Evolutionary conservation across 2,113 vertebrate species (phyloP).

Genomic region (Nothocercus julius): DNA sequence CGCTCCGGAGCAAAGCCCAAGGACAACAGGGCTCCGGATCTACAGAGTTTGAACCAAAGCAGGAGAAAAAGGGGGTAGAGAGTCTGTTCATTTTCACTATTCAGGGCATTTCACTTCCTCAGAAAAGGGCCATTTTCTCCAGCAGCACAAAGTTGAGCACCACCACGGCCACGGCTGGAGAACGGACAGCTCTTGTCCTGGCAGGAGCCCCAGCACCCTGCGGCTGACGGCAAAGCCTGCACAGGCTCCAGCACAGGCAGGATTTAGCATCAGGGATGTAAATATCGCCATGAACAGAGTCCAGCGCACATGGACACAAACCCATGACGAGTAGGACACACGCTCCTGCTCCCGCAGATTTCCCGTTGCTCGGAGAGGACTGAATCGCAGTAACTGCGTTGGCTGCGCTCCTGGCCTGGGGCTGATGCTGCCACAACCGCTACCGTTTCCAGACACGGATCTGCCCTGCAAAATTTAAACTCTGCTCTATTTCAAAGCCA

Average conservation of each 20-base stretch:
- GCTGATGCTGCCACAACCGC: rapidly evolving
- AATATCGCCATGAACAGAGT: not conserved
- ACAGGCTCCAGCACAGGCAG: not conserved
- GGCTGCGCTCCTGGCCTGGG: rapidly evolving
- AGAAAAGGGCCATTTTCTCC: not conserved
- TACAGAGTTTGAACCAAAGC: not conserved
- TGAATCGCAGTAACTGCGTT: not conserved
- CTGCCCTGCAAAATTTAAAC: not conserved
- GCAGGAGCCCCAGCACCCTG: not conserved
- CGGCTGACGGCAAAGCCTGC: rapidly evolving
- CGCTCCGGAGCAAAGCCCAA: not conserved
- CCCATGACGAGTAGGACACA: not conserved
- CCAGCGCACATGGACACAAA: rapidly evolving
- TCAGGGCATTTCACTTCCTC: not conserved
- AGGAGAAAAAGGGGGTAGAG: not conserved
- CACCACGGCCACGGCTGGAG: not conserved
- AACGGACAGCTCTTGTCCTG: rapidly evolving
- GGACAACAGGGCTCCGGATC: not conserved
- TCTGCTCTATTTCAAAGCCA: constrained; percentile 1
- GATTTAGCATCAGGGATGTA: not conserved
- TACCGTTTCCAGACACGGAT: not conserved
- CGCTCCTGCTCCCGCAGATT: rapidly evolving
- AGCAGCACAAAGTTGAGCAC: not conserved
- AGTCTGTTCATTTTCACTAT: not conserved
- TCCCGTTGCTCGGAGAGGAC: rapidly evolving